Evolutionary conservation across 2,113 vertebrate genomes (phyloP).

Genomic region (Lasiurus borealis): DNA sequence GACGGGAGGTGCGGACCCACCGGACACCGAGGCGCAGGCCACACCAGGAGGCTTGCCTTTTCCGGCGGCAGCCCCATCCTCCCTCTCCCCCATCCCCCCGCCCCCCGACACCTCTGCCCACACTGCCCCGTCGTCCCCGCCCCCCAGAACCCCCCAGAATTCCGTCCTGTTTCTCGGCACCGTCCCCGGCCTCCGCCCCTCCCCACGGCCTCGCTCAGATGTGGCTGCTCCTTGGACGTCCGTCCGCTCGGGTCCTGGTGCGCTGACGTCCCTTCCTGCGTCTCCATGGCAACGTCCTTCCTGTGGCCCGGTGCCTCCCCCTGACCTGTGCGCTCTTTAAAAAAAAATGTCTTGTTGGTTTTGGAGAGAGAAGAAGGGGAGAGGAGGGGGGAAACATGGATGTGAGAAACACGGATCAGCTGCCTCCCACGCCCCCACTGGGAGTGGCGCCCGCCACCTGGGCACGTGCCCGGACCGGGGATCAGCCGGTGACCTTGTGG

Average conservation of each 20-base stretch:
- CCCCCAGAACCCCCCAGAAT: background rate
- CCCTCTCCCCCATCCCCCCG: too few species aligned
- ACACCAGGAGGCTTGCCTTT: too few species aligned
- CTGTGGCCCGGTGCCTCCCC: rapidly evolving
- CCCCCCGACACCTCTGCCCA: background rate
- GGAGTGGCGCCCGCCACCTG: too few species aligned
- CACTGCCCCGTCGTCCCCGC: rapidly evolving
- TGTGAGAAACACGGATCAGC: background rate
- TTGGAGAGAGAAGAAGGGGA: background rate
- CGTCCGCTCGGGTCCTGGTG: rapidly evolving
- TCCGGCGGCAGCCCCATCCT: too few species aligned
- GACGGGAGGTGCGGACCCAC: too few species aligned
- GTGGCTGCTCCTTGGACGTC: background rate
- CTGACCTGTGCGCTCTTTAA: background rate
- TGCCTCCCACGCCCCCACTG: background rate
- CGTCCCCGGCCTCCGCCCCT: background rate
- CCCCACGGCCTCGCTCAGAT: background rate
- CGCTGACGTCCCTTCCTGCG: rapidly evolving
- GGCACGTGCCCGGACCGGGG: too few species aligned
- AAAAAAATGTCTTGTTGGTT: background rate
- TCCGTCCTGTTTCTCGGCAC: background rate
- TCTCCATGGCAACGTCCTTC: rapidly evolving
- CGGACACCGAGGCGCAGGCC: too few species aligned
- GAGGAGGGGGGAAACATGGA: background rate
- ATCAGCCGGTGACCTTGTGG: too few species aligned